Evolutionary conservation across 2,888 invertebrate species (phyloP).

Genomic region (Agonopterix arenella): DNA sequence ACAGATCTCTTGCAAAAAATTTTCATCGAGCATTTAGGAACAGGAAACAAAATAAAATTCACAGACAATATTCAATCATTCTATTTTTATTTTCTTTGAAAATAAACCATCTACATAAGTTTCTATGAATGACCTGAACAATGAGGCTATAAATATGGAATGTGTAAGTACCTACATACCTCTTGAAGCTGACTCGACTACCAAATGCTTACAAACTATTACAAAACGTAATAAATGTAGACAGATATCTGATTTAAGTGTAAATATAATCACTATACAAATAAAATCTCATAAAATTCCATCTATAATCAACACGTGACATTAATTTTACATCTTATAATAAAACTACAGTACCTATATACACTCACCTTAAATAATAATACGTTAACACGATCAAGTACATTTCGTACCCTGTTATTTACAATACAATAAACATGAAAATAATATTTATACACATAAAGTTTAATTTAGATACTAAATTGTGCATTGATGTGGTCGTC

Average conservation of each 20-base stretch:
- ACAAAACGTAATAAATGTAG: slow-evolving; percentile 26
- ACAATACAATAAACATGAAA: slow-evolving; percentile 10
- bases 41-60: slow-evolving; percentile 1
- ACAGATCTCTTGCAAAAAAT: no score
- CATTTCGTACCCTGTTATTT: slow-evolving; percentile 24
- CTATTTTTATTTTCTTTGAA: slow-evolving; percentile 37
- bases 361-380: slow-evolving; percentile 51
- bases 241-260: slow-evolving; percentile 17
- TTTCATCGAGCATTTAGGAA: neutral
- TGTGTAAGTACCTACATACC: slow-evolving; percentile 48
- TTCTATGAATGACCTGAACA: slow-evolving; percentile 37
- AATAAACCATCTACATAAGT: slow-evolving; percentile 41
- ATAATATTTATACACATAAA: slow-evolving; percentile 11
- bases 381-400: slow-evolving; percentile 35
- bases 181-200: slow-evolving; percentile 12
- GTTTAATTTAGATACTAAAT: slow-evolving; percentile 19
- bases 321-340: slow-evolving; percentile 6
- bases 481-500: slow-evolving; percentile 28
- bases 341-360: slow-evolving; percentile 41
- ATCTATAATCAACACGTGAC: slow-evolving; percentile 2
- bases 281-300: slow-evolving; percentile 10
- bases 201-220: slow-evolving; percentile 11
- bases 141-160: slow-evolving; percentile 38
- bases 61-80: slow-evolving; percentile 11
- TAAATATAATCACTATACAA: slow-evolving; percentile 6